Conservation (phyloP, 2,888 invertebrate species). For the Aelia acuminata region DNA sequence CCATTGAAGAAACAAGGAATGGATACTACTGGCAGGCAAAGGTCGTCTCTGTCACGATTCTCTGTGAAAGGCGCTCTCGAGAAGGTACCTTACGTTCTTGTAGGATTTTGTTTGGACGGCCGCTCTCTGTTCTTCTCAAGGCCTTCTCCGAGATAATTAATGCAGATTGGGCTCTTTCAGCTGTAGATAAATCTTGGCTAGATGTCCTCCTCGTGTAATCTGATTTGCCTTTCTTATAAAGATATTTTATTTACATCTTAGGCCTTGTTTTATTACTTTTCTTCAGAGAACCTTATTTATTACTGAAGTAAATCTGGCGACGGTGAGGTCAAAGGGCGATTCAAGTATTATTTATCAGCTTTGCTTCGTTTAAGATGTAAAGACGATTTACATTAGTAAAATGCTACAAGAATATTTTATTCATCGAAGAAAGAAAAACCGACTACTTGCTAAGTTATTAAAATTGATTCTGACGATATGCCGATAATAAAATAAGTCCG, state of each 20-base stretch:
- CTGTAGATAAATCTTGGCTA: background rate
- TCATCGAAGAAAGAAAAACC: too few relatives aligned
- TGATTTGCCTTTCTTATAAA: background rate
- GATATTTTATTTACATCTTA: background rate
- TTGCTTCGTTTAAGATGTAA: background rate
- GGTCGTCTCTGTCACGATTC: background rate
- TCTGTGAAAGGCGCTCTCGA: background rate
- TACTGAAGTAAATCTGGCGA: background rate
- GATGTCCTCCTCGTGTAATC: slow-evolving; percentile 3
- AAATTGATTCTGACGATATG: too few relatives aligned
- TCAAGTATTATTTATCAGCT: background rate
- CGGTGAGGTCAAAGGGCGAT: background rate
- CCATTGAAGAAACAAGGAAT: slow-evolving; percentile 16
- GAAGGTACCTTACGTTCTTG: background rate
- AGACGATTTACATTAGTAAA: too few relatives aligned
- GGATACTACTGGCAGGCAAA: background rate
- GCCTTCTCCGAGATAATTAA: background rate
- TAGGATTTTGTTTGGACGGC: background rate
- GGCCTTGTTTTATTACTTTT: background rate
- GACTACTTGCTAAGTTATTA: too few relatives aligned
- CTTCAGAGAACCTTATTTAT: background rate
- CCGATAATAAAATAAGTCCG: too few relatives aligned
- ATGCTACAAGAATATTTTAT: too few relatives aligned
- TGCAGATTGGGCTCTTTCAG: background rate
- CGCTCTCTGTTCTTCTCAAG: background rate